Percentiles rank a stretch among this genome's conserved stretches.
phyloP scores from a whole-genome alignment of 2,113 vertebrate species.

The Struthidea cinerea region DNA sequence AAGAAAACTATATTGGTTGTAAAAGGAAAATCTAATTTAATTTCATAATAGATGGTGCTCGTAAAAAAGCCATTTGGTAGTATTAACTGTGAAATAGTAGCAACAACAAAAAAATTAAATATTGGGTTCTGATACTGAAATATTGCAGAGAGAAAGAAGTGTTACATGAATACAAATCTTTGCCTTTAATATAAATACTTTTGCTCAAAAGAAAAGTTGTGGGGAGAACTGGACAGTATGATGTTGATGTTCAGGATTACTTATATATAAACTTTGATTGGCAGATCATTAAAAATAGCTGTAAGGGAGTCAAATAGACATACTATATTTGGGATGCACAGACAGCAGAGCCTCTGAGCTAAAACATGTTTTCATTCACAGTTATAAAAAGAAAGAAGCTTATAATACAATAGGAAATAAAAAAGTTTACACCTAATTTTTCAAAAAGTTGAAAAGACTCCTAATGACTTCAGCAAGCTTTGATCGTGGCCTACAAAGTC shows the following conservation, averaged over 20 bases:
- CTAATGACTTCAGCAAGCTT: background rate
- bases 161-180: background rate
- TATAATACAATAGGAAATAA: background rate
- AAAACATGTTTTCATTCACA: background rate
- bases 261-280: background rate
- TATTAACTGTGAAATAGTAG: background rate
- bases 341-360: background rate
- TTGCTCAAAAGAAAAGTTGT: background rate
- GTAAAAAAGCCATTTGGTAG: background rate
- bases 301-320: background rate
- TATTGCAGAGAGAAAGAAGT: background rate
- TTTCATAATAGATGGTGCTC: background rate
- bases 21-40: background rate
- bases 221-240: background rate
- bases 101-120: background rate
- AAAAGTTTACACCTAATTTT: background rate
- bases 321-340: background rate
- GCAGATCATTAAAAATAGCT: background rate
- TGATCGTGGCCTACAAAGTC: background rate
- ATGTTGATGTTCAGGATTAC: background rate
- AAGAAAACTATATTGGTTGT: background rate
- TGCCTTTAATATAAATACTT: background rate
- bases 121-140: background rate
- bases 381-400: background rate
- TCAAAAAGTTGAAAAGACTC: background rate